Base-by-base conservation (phyloP, 2,113 vertebrate species). In the Pedionomus torquatus region DNA sequence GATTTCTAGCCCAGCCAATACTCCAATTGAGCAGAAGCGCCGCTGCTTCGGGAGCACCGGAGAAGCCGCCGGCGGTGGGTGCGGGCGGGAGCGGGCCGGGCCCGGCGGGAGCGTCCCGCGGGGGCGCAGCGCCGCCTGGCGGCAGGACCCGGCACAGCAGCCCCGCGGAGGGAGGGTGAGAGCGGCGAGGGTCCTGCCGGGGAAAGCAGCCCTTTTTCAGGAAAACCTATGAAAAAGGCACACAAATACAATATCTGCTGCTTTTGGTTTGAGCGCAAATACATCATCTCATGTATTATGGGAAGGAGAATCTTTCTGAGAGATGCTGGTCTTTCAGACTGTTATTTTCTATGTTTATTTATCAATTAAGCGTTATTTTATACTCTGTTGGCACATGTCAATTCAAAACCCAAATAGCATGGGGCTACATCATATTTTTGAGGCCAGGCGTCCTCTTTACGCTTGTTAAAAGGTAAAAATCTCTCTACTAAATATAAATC, bases 121-220 rank as follows among this genome's bases (percentile, higher is more conserved):
- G 71, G 72, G 33, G 6, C 77, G 54, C 94, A 69, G 87, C 87
- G 78, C 66, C 87, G 17, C 85, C 94, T 85, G 61, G 83, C 83
- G 90, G 72, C 15, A 0, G 0, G 1, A 0, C 3, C 33, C 10
- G 52, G 81, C 10, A 41, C 39, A 9, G 39, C 61, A 8, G 17
- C 60, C 10, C 60, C 33, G 55, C 18, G n/a, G 19, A 14, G 55
- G 7, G 20, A 8, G 19, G 33, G 33, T 20, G 16, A 58, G 31
- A 20, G 57, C 8, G n/a, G 57, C 13, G 13, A 21, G n/a, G 60
- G 11, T 25, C 26, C 17, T 12, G 26, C 28, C 63, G 39, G 41
- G 19, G 18, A 65, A 43, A 65, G 9, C 41, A 13, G 41, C 39
- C 9, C 30, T 31, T 44, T 69, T 41, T 13, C 17, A 18, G n/a